Conservation (phyloP, 2,888 invertebrate genomes). For the Aethes cnicana region DNA sequence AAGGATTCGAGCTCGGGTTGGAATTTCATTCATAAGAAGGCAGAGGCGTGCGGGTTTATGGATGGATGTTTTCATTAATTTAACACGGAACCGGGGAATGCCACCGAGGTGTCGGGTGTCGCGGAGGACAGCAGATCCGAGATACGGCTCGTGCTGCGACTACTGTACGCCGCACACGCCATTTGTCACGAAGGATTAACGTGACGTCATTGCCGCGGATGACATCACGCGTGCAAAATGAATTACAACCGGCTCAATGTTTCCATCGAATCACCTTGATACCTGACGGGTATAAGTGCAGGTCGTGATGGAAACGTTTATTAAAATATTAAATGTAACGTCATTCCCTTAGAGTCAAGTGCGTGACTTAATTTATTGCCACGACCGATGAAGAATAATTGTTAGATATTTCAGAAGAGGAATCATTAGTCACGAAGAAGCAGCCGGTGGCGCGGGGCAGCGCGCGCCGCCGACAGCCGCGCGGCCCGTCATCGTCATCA, state of each 20-base stretch:
- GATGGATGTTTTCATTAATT: constrained; percentile 82
- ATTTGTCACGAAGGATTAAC: constrained; percentile 39
- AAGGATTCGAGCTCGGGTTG: constrained; percentile 78
- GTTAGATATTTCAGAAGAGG: constrained; percentile 64
- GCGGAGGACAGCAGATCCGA: constrained; percentile 54
- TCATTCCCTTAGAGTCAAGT: constrained; percentile 63
- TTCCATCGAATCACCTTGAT: constrained; percentile 31
- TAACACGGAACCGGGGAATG: constrained; percentile 67
- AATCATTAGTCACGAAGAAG: constrained; percentile 60
- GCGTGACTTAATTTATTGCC: constrained; percentile 72
- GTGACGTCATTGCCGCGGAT: constrained; percentile 40
- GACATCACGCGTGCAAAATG: constrained; percentile 20
- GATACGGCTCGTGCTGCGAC: constrained; percentile 66
- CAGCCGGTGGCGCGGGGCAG: constrained; percentile 45
- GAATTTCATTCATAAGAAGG: constrained; percentile 83
- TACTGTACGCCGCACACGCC: constrained; percentile 52
- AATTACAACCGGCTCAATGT: constrained; percentile 24
- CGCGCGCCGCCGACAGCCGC: constrained; percentile 40
- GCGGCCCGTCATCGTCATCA: constrained; percentile 53
- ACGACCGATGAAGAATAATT: constrained; percentile 68
- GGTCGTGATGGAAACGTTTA: constrained; percentile 57
- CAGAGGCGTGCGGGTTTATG: constrained; percentile 81
- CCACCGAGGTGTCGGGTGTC: constrained; percentile 73
- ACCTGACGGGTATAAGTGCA: constrained; percentile 46
- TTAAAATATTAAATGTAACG: constrained; percentile 65